These are phyloP conservation scores for Fringilla coelebs DNA, from an alignment of 2,797 vertebrate genomes.

Conservation along the genomic window DNA sequence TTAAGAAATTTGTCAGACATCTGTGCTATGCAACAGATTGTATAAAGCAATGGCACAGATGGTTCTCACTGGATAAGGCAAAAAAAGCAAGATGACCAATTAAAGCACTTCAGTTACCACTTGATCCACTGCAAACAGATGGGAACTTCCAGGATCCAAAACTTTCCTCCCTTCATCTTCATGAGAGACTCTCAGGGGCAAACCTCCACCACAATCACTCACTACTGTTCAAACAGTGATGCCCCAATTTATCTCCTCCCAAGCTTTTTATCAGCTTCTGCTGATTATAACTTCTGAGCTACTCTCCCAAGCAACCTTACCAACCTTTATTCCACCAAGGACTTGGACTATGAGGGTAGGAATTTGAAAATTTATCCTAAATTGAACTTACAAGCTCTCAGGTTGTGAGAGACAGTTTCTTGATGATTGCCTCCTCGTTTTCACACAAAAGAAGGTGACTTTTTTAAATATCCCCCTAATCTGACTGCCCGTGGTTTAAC, in stretches of 20 bases:
- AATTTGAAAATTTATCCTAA: neutral
- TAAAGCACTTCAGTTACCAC: neutral
- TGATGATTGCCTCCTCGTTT: neutral
- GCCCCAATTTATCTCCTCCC: neutral
- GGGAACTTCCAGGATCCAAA: neutral
- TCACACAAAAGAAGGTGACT: neutral
- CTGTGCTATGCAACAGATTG: neutral
- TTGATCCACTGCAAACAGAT: neutral
- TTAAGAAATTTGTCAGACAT: neutral
- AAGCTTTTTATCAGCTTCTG: neutral
- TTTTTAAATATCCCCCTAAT: neutral
- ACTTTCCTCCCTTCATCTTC: neutral
- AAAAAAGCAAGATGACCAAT: neutral
- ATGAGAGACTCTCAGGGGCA: neutral
- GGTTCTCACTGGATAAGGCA: neutral
- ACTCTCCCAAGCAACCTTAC: neutral
- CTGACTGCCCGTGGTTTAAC: neutral
- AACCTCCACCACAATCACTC: neutral
- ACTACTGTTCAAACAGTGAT: neutral
- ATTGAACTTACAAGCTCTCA: neutral
- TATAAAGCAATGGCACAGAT: neutral
- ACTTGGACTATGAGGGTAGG: neutral
- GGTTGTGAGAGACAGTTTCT: neutral
- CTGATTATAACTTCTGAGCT: neutral
- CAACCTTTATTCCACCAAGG: neutral